Conservation (phyloP, 2,113 vertebrate species). For the Phasianus colchicus region DNA sequence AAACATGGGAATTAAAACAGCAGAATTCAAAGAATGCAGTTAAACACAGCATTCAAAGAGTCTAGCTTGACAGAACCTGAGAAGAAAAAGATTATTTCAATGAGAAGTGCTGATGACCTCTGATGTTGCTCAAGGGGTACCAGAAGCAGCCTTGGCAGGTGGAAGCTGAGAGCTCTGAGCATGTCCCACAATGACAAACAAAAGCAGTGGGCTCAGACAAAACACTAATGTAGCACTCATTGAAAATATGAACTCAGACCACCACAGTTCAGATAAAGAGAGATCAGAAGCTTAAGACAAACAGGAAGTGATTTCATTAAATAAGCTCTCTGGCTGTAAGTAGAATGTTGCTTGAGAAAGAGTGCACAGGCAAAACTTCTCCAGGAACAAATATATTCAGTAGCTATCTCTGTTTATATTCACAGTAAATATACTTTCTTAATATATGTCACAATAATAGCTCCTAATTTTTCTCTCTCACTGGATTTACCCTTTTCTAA, state of each 20-base stretch:
- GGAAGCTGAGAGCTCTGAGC: background rate
- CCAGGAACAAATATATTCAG: background rate
- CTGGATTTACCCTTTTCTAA: background rate
- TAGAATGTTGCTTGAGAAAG: slow-evolving; percentile 19
- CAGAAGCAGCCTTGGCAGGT: background rate
- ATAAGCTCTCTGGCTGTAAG: background rate
- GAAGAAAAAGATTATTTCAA: background rate
- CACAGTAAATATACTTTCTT: slow-evolving; percentile 33
- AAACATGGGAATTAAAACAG: background rate
- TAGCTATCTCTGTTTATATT: slow-evolving; percentile 31
- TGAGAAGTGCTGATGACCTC: background rate
- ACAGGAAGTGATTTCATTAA: slow-evolving; percentile 51
- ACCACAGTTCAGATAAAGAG: background rate
- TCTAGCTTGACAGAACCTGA: background rate
- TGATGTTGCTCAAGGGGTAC: background rate
- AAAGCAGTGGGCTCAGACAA: background rate
- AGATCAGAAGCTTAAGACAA: slow-evolving; percentile 29
- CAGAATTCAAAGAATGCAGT: slow-evolving; percentile 1
- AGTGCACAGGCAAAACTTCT: background rate
- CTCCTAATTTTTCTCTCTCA: slow-evolving; percentile 21
- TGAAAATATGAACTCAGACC: background rate
- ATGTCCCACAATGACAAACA: background rate
- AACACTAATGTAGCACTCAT: background rate
- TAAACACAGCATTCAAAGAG: slow-evolving; percentile 13
- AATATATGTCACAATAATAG: slow-evolving; percentile 30